phyloP scores from a whole-genome alignment of 2,888 invertebrate species.

The Cephus pygmeus region DNA sequence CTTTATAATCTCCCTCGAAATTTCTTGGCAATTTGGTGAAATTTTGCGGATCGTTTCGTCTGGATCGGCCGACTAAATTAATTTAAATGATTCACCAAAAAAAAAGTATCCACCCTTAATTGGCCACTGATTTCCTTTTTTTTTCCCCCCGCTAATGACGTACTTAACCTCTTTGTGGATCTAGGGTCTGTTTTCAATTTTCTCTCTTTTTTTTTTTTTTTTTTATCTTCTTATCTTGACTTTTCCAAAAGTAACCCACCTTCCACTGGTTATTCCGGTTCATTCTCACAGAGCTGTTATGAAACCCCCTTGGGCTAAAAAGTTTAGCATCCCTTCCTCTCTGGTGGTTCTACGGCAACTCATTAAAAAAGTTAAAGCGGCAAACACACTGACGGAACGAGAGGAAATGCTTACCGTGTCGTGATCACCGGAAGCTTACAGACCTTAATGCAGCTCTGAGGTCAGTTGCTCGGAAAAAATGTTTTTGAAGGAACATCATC shows the following conservation, averaged over 20 bases:
- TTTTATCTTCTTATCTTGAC: not conserved
- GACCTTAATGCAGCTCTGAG: too few relatives aligned
- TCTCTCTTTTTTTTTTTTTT: not conserved
- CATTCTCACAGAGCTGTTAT: too few relatives aligned
- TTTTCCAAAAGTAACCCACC: not conserved
- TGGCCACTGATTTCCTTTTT: not conserved
- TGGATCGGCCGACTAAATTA: not conserved
- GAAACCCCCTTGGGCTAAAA: too few relatives aligned
- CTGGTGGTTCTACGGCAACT: constrained; percentile 6
- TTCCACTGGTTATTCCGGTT: too few relatives aligned
- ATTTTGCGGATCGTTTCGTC: not conserved
- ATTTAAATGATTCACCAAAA: not conserved
- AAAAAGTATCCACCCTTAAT: not conserved
- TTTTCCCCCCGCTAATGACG: not conserved
- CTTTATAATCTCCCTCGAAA: not conserved
- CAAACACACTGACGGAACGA: not conserved
- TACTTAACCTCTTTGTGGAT: not conserved
- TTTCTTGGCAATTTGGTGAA: not conserved
- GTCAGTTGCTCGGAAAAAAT: too few relatives aligned
- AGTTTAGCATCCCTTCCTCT: too few relatives aligned
- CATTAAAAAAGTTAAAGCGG: constrained; percentile 19
- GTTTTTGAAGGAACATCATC: too few relatives aligned
- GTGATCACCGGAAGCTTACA: not conserved
- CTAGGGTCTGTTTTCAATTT: not conserved
- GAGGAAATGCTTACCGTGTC: constrained; percentile 2